These are phyloP conservation scores for Chloropsis cyanopogon DNA, from an alignment of 2,113 vertebrate genomes.

Conservation along the genomic window DNA sequence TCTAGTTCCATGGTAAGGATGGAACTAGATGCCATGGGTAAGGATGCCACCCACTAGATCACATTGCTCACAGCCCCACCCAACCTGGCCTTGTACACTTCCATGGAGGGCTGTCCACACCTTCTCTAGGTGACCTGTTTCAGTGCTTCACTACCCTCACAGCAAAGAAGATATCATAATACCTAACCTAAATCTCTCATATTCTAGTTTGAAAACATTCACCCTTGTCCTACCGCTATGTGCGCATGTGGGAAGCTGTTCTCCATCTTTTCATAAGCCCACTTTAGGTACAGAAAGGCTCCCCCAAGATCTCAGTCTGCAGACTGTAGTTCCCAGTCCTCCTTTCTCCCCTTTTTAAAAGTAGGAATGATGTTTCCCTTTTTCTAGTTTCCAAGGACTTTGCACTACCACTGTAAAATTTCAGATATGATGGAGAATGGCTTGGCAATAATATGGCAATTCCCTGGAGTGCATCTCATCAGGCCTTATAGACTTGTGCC, in stretches of 20 bases:
- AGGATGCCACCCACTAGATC: not conserved
- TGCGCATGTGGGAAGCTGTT: not conserved
- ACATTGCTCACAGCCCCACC: not conserved
- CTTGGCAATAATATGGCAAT: not conserved
- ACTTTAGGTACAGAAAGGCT: not conserved
- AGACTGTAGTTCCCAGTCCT: not conserved
- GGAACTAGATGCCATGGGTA: not conserved
- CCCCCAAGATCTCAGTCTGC: not conserved
- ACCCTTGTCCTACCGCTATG: not conserved
- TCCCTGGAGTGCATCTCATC: not conserved
- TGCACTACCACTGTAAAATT: not conserved
- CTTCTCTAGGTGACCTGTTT: not conserved
- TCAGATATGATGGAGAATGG: not conserved
- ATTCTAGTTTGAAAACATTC: not conserved
- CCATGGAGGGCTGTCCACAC: not conserved
- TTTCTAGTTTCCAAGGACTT: not conserved
- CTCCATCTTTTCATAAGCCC: not conserved
- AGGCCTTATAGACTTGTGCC: not conserved
- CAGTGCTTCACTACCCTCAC: not conserved
- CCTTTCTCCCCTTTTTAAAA: not conserved
- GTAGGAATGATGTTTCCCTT: not conserved
- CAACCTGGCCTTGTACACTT: not conserved
- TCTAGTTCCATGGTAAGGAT: not conserved
- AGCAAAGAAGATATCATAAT: not conserved
- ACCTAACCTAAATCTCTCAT: not conserved